These are phyloP conservation scores for Aplocera efformata DNA, from an alignment of 2,888 invertebrate species.

Conservation along the genomic window DNA sequence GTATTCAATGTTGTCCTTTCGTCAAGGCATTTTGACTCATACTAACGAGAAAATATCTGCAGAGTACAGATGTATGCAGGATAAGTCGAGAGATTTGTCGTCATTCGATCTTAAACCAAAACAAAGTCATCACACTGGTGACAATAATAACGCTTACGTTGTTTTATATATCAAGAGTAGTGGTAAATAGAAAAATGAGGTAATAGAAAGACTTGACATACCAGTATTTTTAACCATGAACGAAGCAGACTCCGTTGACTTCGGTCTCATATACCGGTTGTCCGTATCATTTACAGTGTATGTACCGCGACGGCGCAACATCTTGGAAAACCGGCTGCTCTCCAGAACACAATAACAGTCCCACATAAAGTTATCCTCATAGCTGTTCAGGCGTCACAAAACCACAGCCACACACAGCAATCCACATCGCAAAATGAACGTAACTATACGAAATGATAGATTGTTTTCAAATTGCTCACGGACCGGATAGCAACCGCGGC, in stretches of 20 bases:
- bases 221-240: slow-evolving; percentile 51
- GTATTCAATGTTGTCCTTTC: too few relatives aligned
- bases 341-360: slow-evolving; percentile 18
- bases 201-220: slow-evolving; percentile 31
- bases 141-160: too few relatives aligned
- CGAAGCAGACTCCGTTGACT: slow-evolving; percentile 41
- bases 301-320: slow-evolving; percentile 69
- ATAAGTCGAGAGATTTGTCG: too few relatives aligned
- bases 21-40: too few relatives aligned
- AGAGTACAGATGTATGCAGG: too few relatives aligned
- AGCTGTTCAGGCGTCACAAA: slow-evolving; percentile 21
- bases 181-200: too few relatives aligned
- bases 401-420: slow-evolving; percentile 22
- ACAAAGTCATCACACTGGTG: too few relatives aligned
- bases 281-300: slow-evolving; percentile 68
- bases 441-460: slow-evolving; percentile 33
- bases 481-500: slow-evolving; percentile 44
- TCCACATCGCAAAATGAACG: slow-evolving; percentile 20
- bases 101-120: too few relatives aligned
- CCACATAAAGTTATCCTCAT: slow-evolving; percentile 24
- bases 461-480: slow-evolving; percentile 53
- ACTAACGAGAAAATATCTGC: too few relatives aligned
- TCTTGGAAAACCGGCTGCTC: slow-evolving; percentile 39
- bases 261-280: slow-evolving; percentile 43
- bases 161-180: too few relatives aligned